Base-by-base conservation (phyloP, 2,113 vertebrate species). In the Eleginops maclovinus region DNA sequence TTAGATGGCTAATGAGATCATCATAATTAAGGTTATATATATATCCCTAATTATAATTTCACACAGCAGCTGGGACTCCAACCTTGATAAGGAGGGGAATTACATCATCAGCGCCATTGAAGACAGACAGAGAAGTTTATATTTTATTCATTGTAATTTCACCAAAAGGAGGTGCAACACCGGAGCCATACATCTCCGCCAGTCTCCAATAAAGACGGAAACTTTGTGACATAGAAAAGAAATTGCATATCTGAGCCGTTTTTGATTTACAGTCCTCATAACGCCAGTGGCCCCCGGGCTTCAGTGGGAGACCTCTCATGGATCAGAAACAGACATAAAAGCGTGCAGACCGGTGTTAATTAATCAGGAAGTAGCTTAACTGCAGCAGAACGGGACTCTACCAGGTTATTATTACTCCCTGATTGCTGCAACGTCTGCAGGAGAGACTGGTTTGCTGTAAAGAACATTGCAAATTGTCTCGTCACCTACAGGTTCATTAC, bases 221-320 rank as follows among this genome's bases (percentile, higher is more conserved):
- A 75, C 47, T 73, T 47, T 19, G 51, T 40, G 40, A 79, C 36
- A 58, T 43, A 11, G 21, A 40, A 9, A 74, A 69, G 5, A 59
- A 76, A 77, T 55, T 51, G 44, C 62, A 69, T 36, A 55, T 56
- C 50, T 26, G 31, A 53, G 68, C 31, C 63, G 26, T 49, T 77
- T n/a, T 75, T 89, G 79, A 91, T 89, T 82, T 85, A 90, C 77
- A 28, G 76, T 55, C 43, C 69, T 86, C 83, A 85, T 89, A 84
- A 86, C 85, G 6, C 55, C 13, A 11, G 46, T 31, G 58, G 79
- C 60, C 72, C n/a, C 65, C 26, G 11, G 67, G 87, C 64, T 15
- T 66, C 22, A 4, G 62, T 12, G 19, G 60, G 66, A 79, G 60
- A 64, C n/a, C n/a, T n/a, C n/a, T n/a, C 65, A 12, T 16, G n/a